Evolutionary conservation across 2,113 vertebrate genomes (phyloP).

Genomic region (Leiothrix lutea): DNA sequence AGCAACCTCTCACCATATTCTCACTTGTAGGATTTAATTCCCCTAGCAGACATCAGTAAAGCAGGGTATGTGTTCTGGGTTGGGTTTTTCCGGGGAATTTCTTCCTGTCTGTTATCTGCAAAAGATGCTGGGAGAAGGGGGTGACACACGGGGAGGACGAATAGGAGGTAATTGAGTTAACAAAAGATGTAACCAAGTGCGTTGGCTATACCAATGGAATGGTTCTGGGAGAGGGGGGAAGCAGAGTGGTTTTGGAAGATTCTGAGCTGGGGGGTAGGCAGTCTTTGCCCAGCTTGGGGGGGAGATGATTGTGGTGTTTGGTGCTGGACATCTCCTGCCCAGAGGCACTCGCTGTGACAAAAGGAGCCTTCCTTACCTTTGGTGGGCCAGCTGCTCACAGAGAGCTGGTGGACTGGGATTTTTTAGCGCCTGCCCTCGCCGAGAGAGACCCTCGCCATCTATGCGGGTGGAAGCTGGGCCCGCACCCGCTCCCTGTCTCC

Average conservation of each 20-base stretch:
- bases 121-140: not conserved
- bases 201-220: not conserved
- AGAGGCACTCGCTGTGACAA: rapidly evolving
- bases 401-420: not conserved
- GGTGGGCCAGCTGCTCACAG: rapidly evolving
- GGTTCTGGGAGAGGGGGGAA: not conserved
- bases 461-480: not conserved
- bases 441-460: rapidly evolving
- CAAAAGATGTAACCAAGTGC: not conserved
- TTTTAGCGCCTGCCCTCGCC: rapidly evolving
- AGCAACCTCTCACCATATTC: not conserved
- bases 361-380: not conserved
- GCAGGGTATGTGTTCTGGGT: not conserved
- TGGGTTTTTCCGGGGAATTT: not conserved
- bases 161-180: not conserved
- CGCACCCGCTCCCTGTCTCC: no score
- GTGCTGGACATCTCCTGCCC: not conserved
- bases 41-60: not conserved
- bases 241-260: not conserved
- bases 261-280: not conserved
- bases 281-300: not conserved
- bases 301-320: not conserved
- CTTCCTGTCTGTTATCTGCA: not conserved
- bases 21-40: not conserved
- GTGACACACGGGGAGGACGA: rapidly evolving